Evolutionary conservation across 2,888 invertebrate genomes (phyloP), one percentile per base, ranked within the genome.

Genomic region (Drosophila algonquin): DNA sequence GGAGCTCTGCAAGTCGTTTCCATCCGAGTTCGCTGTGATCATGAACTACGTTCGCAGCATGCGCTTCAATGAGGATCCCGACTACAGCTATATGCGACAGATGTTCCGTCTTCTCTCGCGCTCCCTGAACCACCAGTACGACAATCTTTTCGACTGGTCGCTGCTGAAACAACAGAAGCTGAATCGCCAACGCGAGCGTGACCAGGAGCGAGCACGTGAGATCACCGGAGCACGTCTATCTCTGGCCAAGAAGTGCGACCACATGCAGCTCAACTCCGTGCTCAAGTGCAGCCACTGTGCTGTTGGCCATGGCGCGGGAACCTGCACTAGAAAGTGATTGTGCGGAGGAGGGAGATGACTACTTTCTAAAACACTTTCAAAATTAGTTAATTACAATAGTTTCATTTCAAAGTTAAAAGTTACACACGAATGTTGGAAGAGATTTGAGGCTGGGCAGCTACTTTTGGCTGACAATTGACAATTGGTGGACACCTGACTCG

Each of bases 91-190:
- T 94, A 95, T 99, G 89, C 96, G 99, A 90, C 99, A 99, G 93
- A 92, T 94, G 73, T 90, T 91, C 77, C 90, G 91, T 91, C 98
- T 99, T 92, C 94, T 99, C 92, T 99, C 99, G 95, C 97, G 99
- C 92, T 98, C 98, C 79, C 95, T 99, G 91, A 98, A 98, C 94
- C 97, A 98, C 93, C 98, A 98, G 93, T 98, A 98, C 93, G 99
- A 99, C 93, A 98, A 98, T 93, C 96, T 97, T 89, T 99, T 98
- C 93, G 99, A 99, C 93, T 99, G 99, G 99, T 99, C 98, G 82
- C 96, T 98, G 95, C 94, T 99, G 91, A 97, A 98, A 90, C 98
- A 98, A 93, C 97, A 98, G 71, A 73, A 81, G 21, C 73, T 57
- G 30, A 64, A 71, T 0, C 80, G 61, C 2, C 58, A 63, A 4